Evolutionary conservation across 1,140 invertebrate genomes (phyloP).

Genomic region (Dreissena rostriformis): DNA sequence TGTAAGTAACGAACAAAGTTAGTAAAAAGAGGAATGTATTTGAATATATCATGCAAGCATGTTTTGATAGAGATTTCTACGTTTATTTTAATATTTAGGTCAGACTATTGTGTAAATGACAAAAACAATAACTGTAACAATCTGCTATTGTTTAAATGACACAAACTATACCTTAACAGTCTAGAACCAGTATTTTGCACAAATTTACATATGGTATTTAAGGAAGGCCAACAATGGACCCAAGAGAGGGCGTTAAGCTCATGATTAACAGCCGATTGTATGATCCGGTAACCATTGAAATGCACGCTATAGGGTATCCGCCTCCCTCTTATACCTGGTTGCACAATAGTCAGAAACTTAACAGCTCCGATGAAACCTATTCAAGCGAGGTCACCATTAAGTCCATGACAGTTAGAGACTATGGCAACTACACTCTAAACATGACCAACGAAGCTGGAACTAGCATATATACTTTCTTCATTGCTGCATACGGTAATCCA

Average conservation of each 20-base stretch:
- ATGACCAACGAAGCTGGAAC: conserved; percentile 16
- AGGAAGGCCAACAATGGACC: background rate
- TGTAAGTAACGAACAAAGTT: too few relatives aligned
- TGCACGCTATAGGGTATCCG: conserved; percentile 17
- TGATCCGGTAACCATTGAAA: background rate
- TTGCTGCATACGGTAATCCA: conserved; percentile 1
- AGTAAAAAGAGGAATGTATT: too few relatives aligned
- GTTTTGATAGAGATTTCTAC: too few relatives aligned
- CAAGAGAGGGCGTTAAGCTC: background rate
- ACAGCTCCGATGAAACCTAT: background rate
- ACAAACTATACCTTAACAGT: too few relatives aligned
- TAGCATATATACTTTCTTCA: background rate
- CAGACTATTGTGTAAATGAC: too few relatives aligned
- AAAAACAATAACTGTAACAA: too few relatives aligned
- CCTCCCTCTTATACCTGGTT: conserved; percentile 2
- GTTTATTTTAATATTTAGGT: too few relatives aligned
- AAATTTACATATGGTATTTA: too few relatives aligned
- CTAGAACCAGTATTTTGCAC: too few relatives aligned
- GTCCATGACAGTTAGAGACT: background rate
- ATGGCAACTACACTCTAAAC: background rate
- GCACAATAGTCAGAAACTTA: background rate
- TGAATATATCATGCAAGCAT: too few relatives aligned
- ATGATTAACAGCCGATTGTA: background rate
- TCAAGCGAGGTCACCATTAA: conserved; percentile 1
- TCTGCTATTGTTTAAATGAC: too few relatives aligned